A percentile compares a stretch with the other conserved stretches of the same genome.
phyloP scores from a whole-genome alignment of 2,113 vertebrate species.

The Salminus brasiliensis region DNA sequence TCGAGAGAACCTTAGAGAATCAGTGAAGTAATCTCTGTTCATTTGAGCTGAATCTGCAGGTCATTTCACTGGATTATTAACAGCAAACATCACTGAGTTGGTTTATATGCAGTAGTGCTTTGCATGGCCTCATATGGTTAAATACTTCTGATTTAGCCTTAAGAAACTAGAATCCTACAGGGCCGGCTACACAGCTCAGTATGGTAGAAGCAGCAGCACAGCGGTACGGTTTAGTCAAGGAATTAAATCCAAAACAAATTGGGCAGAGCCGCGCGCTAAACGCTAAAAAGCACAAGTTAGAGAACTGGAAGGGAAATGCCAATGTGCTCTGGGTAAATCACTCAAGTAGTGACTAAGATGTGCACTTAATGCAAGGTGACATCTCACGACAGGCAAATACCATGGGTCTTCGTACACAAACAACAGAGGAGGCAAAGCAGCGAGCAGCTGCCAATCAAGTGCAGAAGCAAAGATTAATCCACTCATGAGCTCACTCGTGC shows the following conservation, averaged over 20 bases:
- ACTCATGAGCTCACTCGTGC: slow-evolving; percentile 57
- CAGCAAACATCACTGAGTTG: neutral
- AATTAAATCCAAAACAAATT: slow-evolving; percentile 13
- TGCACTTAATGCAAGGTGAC: slow-evolving; percentile 52
- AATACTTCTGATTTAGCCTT: neutral
- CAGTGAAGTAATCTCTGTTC: neutral
- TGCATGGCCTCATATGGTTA: neutral
- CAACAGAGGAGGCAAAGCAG: slow-evolving; percentile 40
- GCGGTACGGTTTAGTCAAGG: neutral
- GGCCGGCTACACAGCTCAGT: neutral
- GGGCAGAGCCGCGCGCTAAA: neutral
- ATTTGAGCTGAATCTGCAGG: neutral
- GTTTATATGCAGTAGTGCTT: neutral
- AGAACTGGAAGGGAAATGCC: slow-evolving; percentile 5
- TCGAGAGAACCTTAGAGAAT: neutral
- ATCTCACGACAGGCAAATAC: slow-evolving; percentile 48
- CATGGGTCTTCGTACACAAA: slow-evolving; percentile 34
- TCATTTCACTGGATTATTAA: neutral
- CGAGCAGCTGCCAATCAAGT: slow-evolving; percentile 61
- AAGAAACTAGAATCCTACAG: neutral
- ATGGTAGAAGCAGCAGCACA: neutral
- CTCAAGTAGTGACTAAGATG: slow-evolving; percentile 40
- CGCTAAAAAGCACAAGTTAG: neutral
- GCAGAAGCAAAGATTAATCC: slow-evolving; percentile 51
- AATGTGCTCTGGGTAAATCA: slow-evolving; percentile 26